These are phyloP conservation scores for Oryzaephilus surinamensis DNA, from an alignment of 1,140 invertebrate species.

Conservation along the genomic window DNA sequence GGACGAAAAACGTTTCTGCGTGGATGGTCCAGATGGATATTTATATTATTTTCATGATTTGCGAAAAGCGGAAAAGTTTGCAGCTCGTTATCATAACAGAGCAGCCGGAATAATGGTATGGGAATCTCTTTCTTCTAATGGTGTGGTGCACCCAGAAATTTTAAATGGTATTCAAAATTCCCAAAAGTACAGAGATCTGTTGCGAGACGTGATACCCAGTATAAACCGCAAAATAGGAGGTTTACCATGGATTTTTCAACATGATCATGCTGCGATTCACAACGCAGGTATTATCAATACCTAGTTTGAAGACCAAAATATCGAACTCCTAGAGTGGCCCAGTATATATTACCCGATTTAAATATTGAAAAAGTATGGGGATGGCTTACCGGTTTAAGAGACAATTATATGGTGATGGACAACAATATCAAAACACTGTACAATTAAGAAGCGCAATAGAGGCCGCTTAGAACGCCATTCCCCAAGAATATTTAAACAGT, in stretches of 20 bases:
- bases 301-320: no score
- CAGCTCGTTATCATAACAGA: slow-evolving; percentile 2
- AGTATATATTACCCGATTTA: no score
- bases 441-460: slow-evolving; percentile 33
- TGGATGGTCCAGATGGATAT: slow-evolving; percentile 36
- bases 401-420: slow-evolving; percentile 32
- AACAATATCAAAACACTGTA: slow-evolving; percentile 33
- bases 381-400: slow-evolving; percentile 35
- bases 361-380: slow-evolving; percentile 36
- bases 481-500: background rate
- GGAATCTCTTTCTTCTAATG: slow-evolving; percentile 1
- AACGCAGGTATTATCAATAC: no score
- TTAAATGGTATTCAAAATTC: background rate
- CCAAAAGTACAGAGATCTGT: background rate
- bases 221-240: no score
- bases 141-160: background rate
- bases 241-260: no score
- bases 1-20: slow-evolving; percentile 36
- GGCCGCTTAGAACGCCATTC: slow-evolving; percentile 26
- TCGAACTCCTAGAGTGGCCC: no score
- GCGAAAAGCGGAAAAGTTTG: slow-evolving; percentile 27
- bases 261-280: no score
- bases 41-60: slow-evolving; percentile 36
- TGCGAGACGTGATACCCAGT: no score
- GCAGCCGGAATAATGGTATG: slow-evolving; percentile 3